phyloP scores from a whole-genome alignment of 1,140 invertebrate species.

The Plodia interpunctella region DNA sequence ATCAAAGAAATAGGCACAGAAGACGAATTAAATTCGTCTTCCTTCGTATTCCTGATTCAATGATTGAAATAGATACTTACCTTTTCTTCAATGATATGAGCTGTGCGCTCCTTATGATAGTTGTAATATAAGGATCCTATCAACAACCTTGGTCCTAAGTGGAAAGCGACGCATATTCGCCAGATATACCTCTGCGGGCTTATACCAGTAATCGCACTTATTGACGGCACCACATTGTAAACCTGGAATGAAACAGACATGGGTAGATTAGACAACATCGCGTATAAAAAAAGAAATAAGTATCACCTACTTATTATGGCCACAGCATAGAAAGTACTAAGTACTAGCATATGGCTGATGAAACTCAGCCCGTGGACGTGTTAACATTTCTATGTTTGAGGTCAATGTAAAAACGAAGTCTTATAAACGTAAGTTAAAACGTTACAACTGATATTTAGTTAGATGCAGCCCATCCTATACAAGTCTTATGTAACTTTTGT shows the following conservation, averaged over 20 bases:
- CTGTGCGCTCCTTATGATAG: slow-evolving; percentile 85
- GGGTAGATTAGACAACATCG: too few species aligned
- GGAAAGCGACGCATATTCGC: slow-evolving; percentile 93
- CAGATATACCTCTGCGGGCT: slow-evolving; percentile 95
- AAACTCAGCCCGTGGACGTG: background rate
- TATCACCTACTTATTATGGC: too few species aligned
- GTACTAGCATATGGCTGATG: background rate
- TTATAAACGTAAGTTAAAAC: background rate
- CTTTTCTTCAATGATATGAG: slow-evolving; percentile 77
- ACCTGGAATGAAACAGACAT: slow-evolving; percentile 79
- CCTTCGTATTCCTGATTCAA: too few species aligned
- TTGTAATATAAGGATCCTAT: slow-evolving; percentile 90
- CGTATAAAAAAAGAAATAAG: too few species aligned
- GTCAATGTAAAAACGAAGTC: background rate
- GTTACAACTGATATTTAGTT: background rate
- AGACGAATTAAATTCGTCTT: too few species aligned
- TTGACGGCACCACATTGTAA: slow-evolving; percentile 93
- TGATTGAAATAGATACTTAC: slow-evolving; percentile 55
- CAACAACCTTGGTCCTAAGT: slow-evolving; percentile 90
- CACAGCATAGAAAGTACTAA: background rate
- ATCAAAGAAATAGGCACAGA: too few species aligned
- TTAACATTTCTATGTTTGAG: background rate
- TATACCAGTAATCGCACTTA: slow-evolving; percentile 94
- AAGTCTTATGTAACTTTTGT: slow-evolving; percentile 4
- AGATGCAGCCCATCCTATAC: background rate